Evolutionary conservation across 2,797 vertebrate species (phyloP).

Genomic region (Enteromius treurensis): DNA sequence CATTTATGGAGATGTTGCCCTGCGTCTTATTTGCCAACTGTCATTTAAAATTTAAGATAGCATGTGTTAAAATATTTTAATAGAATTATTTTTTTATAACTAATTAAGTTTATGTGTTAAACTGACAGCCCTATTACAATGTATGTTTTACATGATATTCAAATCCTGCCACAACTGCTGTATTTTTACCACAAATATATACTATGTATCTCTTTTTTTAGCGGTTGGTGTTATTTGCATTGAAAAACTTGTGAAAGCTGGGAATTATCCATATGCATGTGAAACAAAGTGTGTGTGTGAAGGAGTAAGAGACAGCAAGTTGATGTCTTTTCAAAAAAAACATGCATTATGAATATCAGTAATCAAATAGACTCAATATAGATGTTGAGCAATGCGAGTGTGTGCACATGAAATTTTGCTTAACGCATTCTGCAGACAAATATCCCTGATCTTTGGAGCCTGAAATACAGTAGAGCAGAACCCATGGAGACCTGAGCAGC

Average conservation of each 20-base stretch:
- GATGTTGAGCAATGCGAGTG: neutral
- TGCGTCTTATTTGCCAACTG: no score
- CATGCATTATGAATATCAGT: conserved; percentile 1
- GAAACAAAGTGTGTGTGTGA: neutral
- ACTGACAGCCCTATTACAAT: neutral
- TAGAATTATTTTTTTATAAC: no score
- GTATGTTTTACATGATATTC: neutral
- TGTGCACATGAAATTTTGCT: conserved; percentile 1
- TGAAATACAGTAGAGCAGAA: conserved; percentile 54
- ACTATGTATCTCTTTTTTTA: neutral
- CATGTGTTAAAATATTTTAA: no score
- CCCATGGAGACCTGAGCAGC: conserved; percentile 44
- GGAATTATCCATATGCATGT: neutral
- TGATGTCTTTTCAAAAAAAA: neutral
- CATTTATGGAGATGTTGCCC: no score
- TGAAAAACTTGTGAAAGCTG: neutral
- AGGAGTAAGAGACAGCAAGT: neutral
- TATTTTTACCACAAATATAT: neutral
- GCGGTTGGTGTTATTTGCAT: neutral
- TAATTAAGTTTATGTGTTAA: no score
- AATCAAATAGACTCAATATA: neutral
- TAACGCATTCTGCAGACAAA: conserved; percentile 1
- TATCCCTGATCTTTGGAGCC: conserved; percentile 17
- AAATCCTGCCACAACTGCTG: neutral
- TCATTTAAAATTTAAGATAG: no score